These are phyloP conservation scores for Campoletis sonorensis DNA, from an alignment of 1,140 invertebrate genomes.

Conservation along the genomic window DNA sequence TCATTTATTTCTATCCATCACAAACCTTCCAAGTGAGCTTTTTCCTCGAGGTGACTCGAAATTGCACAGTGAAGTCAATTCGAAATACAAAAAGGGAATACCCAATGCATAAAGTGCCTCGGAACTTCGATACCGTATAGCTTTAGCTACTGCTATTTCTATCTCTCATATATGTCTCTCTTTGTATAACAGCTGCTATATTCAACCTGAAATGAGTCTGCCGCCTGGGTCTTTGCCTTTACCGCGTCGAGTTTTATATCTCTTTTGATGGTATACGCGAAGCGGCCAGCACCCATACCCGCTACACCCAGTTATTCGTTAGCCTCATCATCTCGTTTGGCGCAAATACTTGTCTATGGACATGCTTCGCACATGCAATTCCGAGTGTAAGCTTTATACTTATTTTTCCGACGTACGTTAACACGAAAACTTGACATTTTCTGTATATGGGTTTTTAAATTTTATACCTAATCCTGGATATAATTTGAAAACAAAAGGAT, in stretches of 20 bases:
- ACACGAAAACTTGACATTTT: not conserved
- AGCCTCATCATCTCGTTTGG: conserved; percentile 25
- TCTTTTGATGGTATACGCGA: conserved; percentile 19
- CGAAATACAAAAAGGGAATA: conserved; percentile 6
- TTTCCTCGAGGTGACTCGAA: not conserved
- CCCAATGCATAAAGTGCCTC: not conserved
- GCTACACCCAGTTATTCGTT: conserved; percentile 22
- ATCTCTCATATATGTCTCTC: not conserved
- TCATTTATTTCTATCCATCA: conserved; percentile 8
- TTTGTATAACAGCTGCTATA: not conserved
- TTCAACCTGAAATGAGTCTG: not conserved
- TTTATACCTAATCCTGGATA: not conserved
- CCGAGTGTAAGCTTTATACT: not conserved
- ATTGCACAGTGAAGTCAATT: not conserved
- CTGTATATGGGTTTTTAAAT: not conserved
- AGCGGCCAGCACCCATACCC: not conserved
- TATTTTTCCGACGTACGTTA: not conserved
- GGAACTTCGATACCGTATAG: not conserved
- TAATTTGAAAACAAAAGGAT: not conserved
- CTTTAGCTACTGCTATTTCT: not conserved
- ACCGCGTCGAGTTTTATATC: not conserved
- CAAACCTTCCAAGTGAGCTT: not conserved
- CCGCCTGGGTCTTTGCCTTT: not conserved
- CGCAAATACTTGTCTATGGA: not conserved
- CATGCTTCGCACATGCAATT: not conserved